phyloP scores from a whole-genome alignment of 1,140 invertebrate species.

The Globodera ellingtonae region DNA sequence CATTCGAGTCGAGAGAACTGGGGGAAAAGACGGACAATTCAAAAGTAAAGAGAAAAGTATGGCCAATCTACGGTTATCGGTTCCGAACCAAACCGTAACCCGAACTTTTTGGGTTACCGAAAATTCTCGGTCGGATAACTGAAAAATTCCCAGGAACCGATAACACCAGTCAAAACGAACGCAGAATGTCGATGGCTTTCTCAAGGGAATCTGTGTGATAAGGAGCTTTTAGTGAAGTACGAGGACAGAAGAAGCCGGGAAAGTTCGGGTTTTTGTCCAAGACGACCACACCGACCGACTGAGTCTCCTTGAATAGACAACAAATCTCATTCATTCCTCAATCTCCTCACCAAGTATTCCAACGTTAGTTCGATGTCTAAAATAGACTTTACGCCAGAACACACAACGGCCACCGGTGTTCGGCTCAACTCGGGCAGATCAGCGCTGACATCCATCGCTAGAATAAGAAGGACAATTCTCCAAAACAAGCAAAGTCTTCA shows the following conservation, averaged over 20 bases:
- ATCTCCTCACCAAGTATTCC: conserved; percentile 77
- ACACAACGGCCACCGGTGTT: conserved; percentile 84
- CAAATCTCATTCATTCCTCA: conserved; percentile 28
- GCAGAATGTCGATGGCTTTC: conserved; percentile 75
- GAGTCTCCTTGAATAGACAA: conserved; percentile 74
- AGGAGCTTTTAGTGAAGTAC: conserved; percentile 75
- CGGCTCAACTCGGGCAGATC: conserved; percentile 87
- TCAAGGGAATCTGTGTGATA: conserved; percentile 71
- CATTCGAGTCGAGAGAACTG: conserved; percentile 30
- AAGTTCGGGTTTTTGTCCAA: conserved; percentile 72
- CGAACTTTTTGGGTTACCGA: too few relatives aligned
- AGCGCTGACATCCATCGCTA: conserved; percentile 85
- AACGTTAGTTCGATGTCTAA: conserved; percentile 89
- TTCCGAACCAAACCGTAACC: too few relatives aligned
- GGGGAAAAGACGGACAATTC: conserved; percentile 66
- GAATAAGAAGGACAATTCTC: conserved; percentile 31
- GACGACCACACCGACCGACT: conserved; percentile 85
- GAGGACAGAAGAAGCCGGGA: conserved; percentile 84
- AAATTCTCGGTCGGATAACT: too few relatives aligned
- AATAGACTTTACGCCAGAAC: conserved; percentile 94
- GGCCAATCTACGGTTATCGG: too few relatives aligned
- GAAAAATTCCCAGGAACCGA: too few relatives aligned
- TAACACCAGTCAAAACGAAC: conserved; percentile 20
- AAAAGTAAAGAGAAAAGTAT: conserved; percentile 12
- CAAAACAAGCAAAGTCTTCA: conserved; percentile 70